These are phyloP conservation scores for Apotomis capreana DNA, from an alignment of 2,888 invertebrate genomes.

Conservation along the genomic window DNA sequence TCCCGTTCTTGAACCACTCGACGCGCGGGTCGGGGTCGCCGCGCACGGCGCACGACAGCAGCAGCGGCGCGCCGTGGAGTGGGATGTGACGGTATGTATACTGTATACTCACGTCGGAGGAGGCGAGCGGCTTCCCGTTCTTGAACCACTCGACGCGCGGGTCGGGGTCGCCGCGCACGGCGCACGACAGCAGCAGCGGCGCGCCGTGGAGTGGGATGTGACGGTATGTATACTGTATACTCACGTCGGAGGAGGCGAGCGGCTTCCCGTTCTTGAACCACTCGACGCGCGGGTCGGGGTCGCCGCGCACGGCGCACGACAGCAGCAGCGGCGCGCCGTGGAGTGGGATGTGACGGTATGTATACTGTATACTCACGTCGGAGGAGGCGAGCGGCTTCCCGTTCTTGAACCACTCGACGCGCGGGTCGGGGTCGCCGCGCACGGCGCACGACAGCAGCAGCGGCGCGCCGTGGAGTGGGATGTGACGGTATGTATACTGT, in stretches of 20 bases:
- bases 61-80: conserved; percentile 90
- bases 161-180: conserved; percentile 96
- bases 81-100: too few relatives aligned
- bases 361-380: conserved; percentile 54
- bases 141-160: conserved; percentile 96
- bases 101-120: conserved; percentile 61
- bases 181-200: conserved; percentile 90
- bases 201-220: conserved; percentile 92
- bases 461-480: conserved; percentile 94
- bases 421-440: conserved; percentile 96
- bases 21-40: conserved; percentile 97
- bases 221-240: conserved; percentile 45
- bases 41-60: conserved; percentile 91
- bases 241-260: conserved; percentile 80
- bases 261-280: conserved; percentile 95
- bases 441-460: conserved; percentile 92
- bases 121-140: conserved; percentile 87
- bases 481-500: too few relatives aligned
- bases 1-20: conserved; percentile 94
- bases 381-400: conserved; percentile 84
- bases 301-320: conserved; percentile 93
- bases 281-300: conserved; percentile 95
- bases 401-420: conserved; percentile 95
- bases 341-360: too few relatives aligned
- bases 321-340: conserved; percentile 93